Evolutionary conservation across 1,140 invertebrate species (phyloP).

Genomic region (Drosophila tsacasi): DNA sequence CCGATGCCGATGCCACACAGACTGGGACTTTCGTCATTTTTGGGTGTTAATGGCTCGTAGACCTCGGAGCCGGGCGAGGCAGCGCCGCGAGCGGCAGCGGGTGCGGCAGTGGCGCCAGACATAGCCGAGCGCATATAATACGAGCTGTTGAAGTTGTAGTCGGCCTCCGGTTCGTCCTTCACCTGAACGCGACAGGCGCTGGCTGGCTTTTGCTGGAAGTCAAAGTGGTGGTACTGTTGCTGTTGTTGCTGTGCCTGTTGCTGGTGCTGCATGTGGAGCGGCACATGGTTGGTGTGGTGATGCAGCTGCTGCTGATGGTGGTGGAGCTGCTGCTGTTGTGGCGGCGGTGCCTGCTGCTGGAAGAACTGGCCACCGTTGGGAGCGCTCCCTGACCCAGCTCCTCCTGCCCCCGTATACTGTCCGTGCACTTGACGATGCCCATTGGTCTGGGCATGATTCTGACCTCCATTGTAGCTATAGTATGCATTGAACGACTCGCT

Average conservation of each 20-base stretch:
- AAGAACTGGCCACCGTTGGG: slow-evolving; percentile 56
- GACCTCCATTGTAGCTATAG: slow-evolving; percentile 69
- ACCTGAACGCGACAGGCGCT: slow-evolving; percentile 59
- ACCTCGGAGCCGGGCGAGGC: slow-evolving; percentile 78
- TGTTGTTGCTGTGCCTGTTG: slow-evolving; percentile 46
- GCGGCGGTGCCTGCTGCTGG: slow-evolving; percentile 28
- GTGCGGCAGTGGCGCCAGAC: slow-evolving; percentile 38
- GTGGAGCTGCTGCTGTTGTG: slow-evolving; percentile 37
- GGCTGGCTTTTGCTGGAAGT: slow-evolving; percentile 57
- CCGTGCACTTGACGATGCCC: slow-evolving; percentile 42
- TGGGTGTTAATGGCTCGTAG: slow-evolving; percentile 83
- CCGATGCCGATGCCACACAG: slow-evolving; percentile 70
- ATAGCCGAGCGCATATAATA: slow-evolving; percentile 74
- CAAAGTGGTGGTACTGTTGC: slow-evolving; percentile 66
- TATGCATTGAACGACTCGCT: slow-evolving; percentile 64
- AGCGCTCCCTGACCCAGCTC: slow-evolving; percentile 6
- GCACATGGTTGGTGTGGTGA: slow-evolving; percentile 38
- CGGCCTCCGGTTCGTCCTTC: slow-evolving; percentile 70
- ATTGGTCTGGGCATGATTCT: slow-evolving; percentile 41
- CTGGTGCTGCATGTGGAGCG: slow-evolving; percentile 46
- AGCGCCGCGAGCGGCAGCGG: slow-evolving; percentile 43
- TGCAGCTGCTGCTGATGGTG: slow-evolving; percentile 31
- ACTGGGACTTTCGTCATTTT: slow-evolving; percentile 83
- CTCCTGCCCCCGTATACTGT: slow-evolving; percentile 41
- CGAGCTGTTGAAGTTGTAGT: slow-evolving; percentile 76